Base-by-base conservation (phyloP, 2,888 invertebrate species). In the Ceraclea dissimilis region DNA sequence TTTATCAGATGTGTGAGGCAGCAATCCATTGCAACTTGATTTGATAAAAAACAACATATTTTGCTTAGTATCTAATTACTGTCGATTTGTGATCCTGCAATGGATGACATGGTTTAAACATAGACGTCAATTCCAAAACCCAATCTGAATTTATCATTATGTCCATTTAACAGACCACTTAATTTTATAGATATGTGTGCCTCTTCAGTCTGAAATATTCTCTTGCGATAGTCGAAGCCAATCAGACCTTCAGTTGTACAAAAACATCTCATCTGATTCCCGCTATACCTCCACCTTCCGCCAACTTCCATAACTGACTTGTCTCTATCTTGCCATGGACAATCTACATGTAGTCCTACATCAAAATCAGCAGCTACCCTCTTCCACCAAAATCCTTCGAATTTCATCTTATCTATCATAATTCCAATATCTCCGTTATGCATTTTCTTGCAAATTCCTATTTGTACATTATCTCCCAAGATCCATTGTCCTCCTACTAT, bases 111-210 rank as follows among this genome's bases (percentile, higher is more conserved):
- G 39, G 16, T n/a, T 51, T 52, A 52, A 11, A 51, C n/a, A 39
- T 48, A 52, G 10, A 51, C 52, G 13, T 56, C 52, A 16, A 56
- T 34, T n/a, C 52, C 52, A 31, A 56, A 33, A 19, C 77, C 77
- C 0, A 77, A 71, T 33, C 74, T 66, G 63, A 77, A 77, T 65
- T 76, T 77, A 61, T 76, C 69, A 60, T 77, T 77, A n/a, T 75
- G 74, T 51, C 76, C 76, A 62, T 77, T 77, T 51, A 76, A 71
- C 1, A 77, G 69, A 0, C 75, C 76, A 1, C 77, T 76, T 49
- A 77, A 64, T 44, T 74, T 71, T 56, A 75, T 74, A 13, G 73
- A 70, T 1, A 76, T 67, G 49, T 72, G 67, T 0, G 75, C 13
- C 13, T 54, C 69, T 13, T 67, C 66, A 58, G 67, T 68, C 26